Evolutionary conservation across 2,888 invertebrate genomes (phyloP).

Genomic region (Yponomeuta evonymella): DNA sequence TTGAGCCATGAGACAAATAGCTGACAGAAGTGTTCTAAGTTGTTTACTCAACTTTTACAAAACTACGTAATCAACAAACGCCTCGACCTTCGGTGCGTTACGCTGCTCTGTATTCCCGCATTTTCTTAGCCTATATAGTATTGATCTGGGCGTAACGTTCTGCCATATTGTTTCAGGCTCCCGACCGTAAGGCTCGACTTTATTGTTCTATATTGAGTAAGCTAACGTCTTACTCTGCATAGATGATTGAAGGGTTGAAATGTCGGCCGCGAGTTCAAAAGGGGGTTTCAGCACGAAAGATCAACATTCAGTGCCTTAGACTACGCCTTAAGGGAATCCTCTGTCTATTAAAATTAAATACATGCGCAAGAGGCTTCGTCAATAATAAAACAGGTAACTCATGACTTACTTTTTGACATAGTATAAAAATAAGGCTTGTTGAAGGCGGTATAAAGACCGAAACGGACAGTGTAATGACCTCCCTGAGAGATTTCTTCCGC

Average conservation of each 20-base stretch:
- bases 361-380: no score
- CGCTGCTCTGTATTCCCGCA: slow-evolving; percentile 41
- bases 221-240: not conserved
- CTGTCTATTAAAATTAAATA: no score
- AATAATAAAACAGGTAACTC: no score
- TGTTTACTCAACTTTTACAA: no score
- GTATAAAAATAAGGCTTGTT: not conserved
- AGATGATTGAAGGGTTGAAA: not conserved
- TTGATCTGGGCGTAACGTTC: slow-evolving; percentile 55
- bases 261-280: not conserved
- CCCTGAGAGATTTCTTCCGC: slow-evolving; percentile 48
- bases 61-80: not conserved
- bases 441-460: not conserved
- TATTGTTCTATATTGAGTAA: slow-evolving; percentile 32
- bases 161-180: slow-evolving; percentile 52
- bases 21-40: no score
- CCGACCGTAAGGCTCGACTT: slow-evolving; percentile 13
- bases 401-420: not conserved
- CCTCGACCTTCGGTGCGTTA: slow-evolving; percentile 33
- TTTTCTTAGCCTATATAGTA: slow-evolving; percentile 72
- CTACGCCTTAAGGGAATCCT: not conserved
- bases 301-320: not conserved
- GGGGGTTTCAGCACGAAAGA: not conserved
- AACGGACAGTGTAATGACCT: not conserved
- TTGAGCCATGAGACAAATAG: no score